These are phyloP conservation scores for Polyommatus iphigenia DNA, from an alignment of 2,888 invertebrate species.

Conservation along the genomic window DNA sequence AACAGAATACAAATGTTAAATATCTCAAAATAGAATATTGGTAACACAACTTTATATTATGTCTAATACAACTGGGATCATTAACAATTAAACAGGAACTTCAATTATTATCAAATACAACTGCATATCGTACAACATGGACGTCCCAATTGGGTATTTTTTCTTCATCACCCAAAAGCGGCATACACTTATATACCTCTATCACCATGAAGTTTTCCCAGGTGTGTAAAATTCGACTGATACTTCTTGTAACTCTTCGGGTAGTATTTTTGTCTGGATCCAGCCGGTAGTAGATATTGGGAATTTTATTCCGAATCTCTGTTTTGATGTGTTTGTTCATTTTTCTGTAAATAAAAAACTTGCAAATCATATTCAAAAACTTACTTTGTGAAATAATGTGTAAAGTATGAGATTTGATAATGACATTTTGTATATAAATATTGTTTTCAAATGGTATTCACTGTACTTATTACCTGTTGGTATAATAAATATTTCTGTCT, in stretches of 20 bases:
- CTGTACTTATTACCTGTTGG: slow-evolving; percentile 25
- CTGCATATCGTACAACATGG: slow-evolving; percentile 59
- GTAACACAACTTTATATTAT: background rate
- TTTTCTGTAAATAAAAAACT: slow-evolving; percentile 28
- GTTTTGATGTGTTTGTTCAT: slow-evolving; percentile 19
- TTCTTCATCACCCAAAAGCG: slow-evolving; percentile 62
- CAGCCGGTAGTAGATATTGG: slow-evolving; percentile 44
- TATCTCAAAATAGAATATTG: background rate
- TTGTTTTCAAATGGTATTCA: slow-evolving; percentile 10
- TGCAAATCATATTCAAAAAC: background rate
- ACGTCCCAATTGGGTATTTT: slow-evolving; percentile 62
- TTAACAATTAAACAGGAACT: background rate
- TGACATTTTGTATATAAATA: slow-evolving; percentile 2
- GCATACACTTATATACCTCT: slow-evolving; percentile 68
- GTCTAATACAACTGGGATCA: background rate
- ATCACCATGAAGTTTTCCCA: slow-evolving; percentile 53
- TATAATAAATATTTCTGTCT: slow-evolving; percentile 21
- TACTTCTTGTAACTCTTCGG: slow-evolving; percentile 52
- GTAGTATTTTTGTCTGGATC: slow-evolving; percentile 37
- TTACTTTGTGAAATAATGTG: background rate
- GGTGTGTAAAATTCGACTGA: slow-evolving; percentile 42
- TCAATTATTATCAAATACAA: slow-evolving; percentile 49
- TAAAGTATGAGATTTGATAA: background rate
- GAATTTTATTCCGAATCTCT: slow-evolving; percentile 41
- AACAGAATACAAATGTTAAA: slow-evolving; percentile 5